These are phyloP conservation scores for Kuschelorhynchus macadamiae DNA, from an alignment of 2,888 invertebrate species.

Conservation along the genomic window DNA sequence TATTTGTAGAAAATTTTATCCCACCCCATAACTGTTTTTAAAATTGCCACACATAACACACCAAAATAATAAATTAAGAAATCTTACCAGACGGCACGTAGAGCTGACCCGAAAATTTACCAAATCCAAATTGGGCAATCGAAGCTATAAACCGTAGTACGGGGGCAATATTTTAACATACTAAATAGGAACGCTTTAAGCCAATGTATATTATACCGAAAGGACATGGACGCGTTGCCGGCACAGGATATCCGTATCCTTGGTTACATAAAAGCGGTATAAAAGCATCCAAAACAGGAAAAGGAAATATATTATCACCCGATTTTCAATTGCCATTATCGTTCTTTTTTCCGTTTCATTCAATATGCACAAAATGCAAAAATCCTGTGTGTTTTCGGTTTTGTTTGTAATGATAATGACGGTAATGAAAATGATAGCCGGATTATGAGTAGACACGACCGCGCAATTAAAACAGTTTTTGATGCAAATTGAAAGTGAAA, in stretches of 20 bases:
- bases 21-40: no score
- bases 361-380: constrained; percentile 57
- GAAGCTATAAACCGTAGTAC: constrained; percentile 2
- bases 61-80: constrained; percentile 9
- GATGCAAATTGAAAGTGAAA: constrained; percentile 4
- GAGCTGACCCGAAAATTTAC: constrained; percentile 3
- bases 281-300: constrained; percentile 63
- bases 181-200: constrained; percentile 40
- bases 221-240: constrained; percentile 57
- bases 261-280: constrained; percentile 63
- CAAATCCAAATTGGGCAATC: constrained; percentile 1
- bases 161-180: constrained; percentile 47
- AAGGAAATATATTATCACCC: constrained; percentile 67
- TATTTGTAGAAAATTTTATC: no score
- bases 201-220: constrained; percentile 52
- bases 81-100: constrained; percentile 30
- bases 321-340: constrained; percentile 65
- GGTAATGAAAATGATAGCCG: constrained; percentile 26
- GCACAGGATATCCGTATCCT: constrained; percentile 68
- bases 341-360: constrained; percentile 63
- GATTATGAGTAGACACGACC: constrained; percentile 6
- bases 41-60: no score
- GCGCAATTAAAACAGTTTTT: constrained; percentile 10
- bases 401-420: constrained; percentile 36
- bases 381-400: constrained; percentile 53